phyloP scores from a whole-genome alignment of 2,113 vertebrate genomes.

The Mobula hypostoma region DNA sequence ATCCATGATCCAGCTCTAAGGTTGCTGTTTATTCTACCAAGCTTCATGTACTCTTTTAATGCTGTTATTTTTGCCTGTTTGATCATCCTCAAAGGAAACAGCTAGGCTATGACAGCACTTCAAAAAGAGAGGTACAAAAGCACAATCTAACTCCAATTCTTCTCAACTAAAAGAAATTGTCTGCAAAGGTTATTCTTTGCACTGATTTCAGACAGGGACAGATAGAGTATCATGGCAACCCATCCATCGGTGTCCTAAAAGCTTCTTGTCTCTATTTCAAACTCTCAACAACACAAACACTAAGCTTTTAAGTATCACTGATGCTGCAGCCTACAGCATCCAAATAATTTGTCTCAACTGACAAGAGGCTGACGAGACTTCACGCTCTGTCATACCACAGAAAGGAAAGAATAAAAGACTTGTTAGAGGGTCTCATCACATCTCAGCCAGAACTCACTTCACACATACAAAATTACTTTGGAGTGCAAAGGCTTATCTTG shows the following conservation, averaged over 20 bases:
- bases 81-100: background rate
- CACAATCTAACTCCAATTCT: background rate
- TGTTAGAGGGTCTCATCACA: background rate
- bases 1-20: background rate
- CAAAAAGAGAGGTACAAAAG: background rate
- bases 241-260: background rate
- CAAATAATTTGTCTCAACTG: background rate
- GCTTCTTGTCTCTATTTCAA: background rate
- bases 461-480: background rate
- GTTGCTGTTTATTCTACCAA: background rate
- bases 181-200: background rate
- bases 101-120: background rate
- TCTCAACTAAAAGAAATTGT: background rate
- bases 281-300: background rate
- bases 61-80: background rate
- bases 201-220: background rate
- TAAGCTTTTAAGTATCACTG: background rate
- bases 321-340: background rate
- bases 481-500: background rate
- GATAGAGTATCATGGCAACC: background rate
- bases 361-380: background rate
- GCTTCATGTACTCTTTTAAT: background rate
- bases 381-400: background rate
- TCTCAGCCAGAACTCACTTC: background rate
- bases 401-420: background rate